Base-by-base conservation (phyloP, 2,888 invertebrate genomes). In the Napeogenes sylphis region DNA sequence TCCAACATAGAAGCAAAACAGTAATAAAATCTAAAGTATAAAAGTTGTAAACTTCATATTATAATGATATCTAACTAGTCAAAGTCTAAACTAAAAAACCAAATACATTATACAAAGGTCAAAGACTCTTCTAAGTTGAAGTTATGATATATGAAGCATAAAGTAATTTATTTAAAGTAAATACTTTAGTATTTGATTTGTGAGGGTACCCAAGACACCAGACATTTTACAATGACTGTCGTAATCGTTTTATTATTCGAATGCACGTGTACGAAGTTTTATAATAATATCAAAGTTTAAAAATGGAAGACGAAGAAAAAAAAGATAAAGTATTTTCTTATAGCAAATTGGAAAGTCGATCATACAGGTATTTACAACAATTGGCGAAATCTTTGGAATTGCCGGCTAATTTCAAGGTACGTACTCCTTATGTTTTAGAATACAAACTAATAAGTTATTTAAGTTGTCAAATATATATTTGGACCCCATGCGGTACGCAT, bases 351-450 rank as follows among this genome's bases (percentile, higher is more conserved):
- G 71, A 84, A 72, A 62, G 67, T 35, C 75, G 73, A 59, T 70
- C 79, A 0, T 90, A 90, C 65, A 79, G 88, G 64, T 68, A 74
- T 69, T 71, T 90, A 59, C 90, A 90, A 67, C 75, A 82, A 64
- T 65, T 81, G 38, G 84, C 89, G 0, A 90, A 90, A 66, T 70
- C 77, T 13, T 68, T 87, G 73, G 32, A 63, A 3, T 70, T 90
- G 57, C 90, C 90, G 6, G 85, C 82, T 3, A 90, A 88, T 70
- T 82, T 86, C 14, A 90, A 90, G 78, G 87, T 80, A 75, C 75
- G 73, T 46, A 4, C 32, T 42, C 4, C 3, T 14, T 35, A 33
- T 35, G 35, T 6, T 42, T 42, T 42, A 10, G 12, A 6, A 10
- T 12, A 42, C 10, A 42, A 10, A 3, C 10, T 42, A 42, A 10